Evolutionary conservation across 2,888 invertebrate genomes (phyloP), one percentile per base, ranked within the genome.

Genomic region (Andrena fulva): DNA sequence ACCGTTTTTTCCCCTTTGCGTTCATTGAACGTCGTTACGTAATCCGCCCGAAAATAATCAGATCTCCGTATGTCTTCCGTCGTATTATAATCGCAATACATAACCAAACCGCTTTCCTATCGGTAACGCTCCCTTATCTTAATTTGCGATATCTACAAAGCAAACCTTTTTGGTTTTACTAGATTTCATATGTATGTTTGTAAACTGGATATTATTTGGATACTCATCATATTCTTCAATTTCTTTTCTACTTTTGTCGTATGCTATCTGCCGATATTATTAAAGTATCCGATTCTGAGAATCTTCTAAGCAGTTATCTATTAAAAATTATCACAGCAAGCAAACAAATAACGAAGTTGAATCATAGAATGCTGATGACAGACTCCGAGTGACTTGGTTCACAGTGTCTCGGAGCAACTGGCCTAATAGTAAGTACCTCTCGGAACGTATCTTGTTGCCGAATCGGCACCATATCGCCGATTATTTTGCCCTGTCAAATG

Each of bases 21-120:
- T 73, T 59, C 35, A n/a, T 20, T 29, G 56, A 24, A 56, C 56
- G 12, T 56, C 27, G 24, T 56, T 56, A 10, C 27, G 56, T 56
- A 56, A 56, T 56, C 56, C 10, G 10, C 24, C 27, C 24, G 12
- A 56, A 56, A 56, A 20, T 56, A 27, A 24, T 56, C 27, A 10
- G 1, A 56, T 12, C 0, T 54, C 20, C 27, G 20, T 27, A 27
- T 27, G 0, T 8, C 24, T 56, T 42, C 16, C 5, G 42, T 42
- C 4, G 4, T 5, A 42, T 42, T 42, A 16, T 42, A 42, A 56
- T 4, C 2, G 24, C 10, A 56, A 24, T 12, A 3, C 20, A 52
- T 20, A 54, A 54, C 3, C 20, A 42, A 2, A 12, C 12, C 4
- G 12, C 12, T 42, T 42, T 42, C 12, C 3, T 42, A 42, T 12